A percentile compares a stretch with the other conserved stretches of the same genome.
Evolutionary conservation across 1,140 invertebrate genomes (phyloP).

Genomic region (Schmidtea mediterranea): DNA sequence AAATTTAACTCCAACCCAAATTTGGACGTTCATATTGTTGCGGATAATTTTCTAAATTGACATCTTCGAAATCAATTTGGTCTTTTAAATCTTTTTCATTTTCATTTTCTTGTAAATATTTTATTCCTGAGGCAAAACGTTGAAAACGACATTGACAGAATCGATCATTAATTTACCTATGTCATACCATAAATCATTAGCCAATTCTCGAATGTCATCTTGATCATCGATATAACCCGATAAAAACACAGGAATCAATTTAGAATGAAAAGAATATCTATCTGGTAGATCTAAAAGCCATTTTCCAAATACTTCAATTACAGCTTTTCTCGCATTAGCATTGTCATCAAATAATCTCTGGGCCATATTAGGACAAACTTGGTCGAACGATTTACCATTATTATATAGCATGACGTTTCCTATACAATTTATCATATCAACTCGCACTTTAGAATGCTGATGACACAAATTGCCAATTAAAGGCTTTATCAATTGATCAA

Average conservation of each 20-base stretch:
- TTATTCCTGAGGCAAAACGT: too few relatives aligned
- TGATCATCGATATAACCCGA: not conserved
- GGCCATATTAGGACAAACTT: not conserved
- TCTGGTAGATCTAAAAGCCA: not conserved
- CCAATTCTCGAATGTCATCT: not conserved
- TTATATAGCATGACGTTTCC: not conserved
- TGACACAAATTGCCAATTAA: not conserved
- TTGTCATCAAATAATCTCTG: constrained; percentile 2
- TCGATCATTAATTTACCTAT: not conserved
- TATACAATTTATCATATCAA: not conserved
- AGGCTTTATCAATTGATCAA: not conserved
- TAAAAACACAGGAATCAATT: not conserved
- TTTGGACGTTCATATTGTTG: too few relatives aligned
- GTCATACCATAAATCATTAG: constrained; percentile 1
- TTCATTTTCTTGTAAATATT: not conserved
- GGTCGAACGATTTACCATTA: not conserved
- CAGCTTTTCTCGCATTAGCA: not conserved
- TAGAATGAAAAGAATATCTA: not conserved
- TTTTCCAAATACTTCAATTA: not conserved
- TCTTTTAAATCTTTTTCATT: constrained; percentile 2
- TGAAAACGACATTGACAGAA: too few relatives aligned
- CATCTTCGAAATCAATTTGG: constrained; percentile 3
- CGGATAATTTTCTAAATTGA: too few relatives aligned
- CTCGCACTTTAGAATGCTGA: constrained; percentile 4
- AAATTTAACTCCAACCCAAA: too few relatives aligned